Base-by-base conservation (phyloP, 2,888 invertebrate genomes). In the Xestia xanthographa region DNA sequence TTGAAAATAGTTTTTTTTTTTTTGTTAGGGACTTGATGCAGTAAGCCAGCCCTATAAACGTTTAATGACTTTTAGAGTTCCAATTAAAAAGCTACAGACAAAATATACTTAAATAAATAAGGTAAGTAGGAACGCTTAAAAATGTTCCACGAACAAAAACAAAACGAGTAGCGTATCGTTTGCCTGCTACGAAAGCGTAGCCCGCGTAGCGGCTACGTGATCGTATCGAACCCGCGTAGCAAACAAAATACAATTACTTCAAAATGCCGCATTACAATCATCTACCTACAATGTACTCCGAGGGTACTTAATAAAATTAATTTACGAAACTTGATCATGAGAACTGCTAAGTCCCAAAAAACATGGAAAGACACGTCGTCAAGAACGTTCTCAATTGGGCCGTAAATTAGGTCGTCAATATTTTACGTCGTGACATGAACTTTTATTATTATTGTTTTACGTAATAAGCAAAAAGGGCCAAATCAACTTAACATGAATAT, bases 361-460 rank as follows among this genome's bases (percentile, higher is more conserved):
- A 43, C 50, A 50, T 41, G 66, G 12, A 70, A 20, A 67, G 73
- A 73, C 67, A 79, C 80, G 73, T 66, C 63, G 53, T 74, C 81
- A 63, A 67, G 53, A 67, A 68, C 50, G 26, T 63, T 63, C 66
- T 29, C 74, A 60, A 45, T 73, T 17, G 26, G 22, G 56, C 12
- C 68, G 56, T 82, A 82, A 83, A 79, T 74, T 66, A 71, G 72
- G 67, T 75, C 80, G 70, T 80, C 75, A 79, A 83, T 80, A 80
- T 77, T 83, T 84, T 84, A 83, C 62, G 63, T 62, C 60, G 53
- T 22, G 50, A 22, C 56, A 84, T 72, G 43, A 80, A 83, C 26
- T 80, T 80, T 77, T 80, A 82, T 65, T 77, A 60, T 72, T 70
- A 70, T 71, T 69, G 29, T 72, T 75, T 75, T 72, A 76, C 50